Evolutionary conservation across 2,113 vertebrate genomes (phyloP).

Genomic region (Phocoena phocoena): DNA sequence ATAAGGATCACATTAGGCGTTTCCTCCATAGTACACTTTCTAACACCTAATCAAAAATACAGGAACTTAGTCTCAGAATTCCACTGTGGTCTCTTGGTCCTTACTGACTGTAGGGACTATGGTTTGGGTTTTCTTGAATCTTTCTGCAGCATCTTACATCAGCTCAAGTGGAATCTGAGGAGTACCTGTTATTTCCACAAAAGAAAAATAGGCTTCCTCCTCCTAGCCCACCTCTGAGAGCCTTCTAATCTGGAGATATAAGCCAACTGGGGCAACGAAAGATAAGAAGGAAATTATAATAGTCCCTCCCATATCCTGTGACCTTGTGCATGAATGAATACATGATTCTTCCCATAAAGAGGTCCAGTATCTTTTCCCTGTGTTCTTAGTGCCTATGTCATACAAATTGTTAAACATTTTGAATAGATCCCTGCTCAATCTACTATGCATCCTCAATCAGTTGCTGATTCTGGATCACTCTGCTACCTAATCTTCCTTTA

Average conservation of each 20-base stretch:
- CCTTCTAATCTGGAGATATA: neutral
- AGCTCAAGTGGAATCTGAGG: neutral
- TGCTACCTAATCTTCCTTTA: neutral
- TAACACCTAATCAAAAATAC: neutral
- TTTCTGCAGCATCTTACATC: neutral
- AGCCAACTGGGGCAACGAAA: neutral
- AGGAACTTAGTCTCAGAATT: neutral
- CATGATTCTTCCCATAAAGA: neutral
- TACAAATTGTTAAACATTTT: neutral
- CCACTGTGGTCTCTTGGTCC: neutral
- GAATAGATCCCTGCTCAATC: neutral
- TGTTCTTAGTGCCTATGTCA: neutral
- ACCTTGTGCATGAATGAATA: neutral
- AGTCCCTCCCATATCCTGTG: neutral
- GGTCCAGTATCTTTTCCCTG: neutral
- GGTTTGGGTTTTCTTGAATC: neutral
- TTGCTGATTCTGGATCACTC: neutral
- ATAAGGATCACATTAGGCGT: neutral
- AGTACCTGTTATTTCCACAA: neutral
- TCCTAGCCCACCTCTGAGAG: neutral
- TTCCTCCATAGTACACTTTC: neutral
- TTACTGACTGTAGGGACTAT: neutral
- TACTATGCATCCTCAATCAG: neutral
- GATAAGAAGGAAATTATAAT: neutral
- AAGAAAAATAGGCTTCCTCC: neutral